Base-by-base conservation (phyloP, 1,140 invertebrate genomes). In the Scaptodrosophila lebanonensis region DNA sequence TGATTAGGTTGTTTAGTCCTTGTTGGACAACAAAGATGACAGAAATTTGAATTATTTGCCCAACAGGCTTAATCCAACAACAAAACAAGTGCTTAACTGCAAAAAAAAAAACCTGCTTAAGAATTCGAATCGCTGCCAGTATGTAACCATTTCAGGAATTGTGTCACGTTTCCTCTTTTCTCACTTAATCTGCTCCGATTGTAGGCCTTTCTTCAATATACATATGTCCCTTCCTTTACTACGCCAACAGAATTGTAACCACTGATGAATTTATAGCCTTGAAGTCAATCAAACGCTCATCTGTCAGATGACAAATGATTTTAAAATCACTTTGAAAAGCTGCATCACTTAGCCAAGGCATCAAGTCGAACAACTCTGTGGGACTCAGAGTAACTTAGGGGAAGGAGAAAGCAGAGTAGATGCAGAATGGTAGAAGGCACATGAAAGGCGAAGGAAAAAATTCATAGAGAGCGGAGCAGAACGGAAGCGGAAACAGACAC, bases 401-500 rank as follows among this genome's bases (percentile, higher is more conserved):
- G 22, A 25, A 4, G n/a, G n/a, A n/a, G n/a, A n/a, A n/a, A n/a
- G n/a, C n/a, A n/a, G n/a, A n/a, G n/a, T n/a, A n/a, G n/a, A n/a
- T n/a, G n/a, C n/a, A n/a, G n/a, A n/a, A n/a, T n/a, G 17, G 27
- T 1, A 13, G 8, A 29, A 4, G 8, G 12, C 30, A 11, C 5
- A 16, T 12, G 45, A 7, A 18, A 11, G 20, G 11, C 35, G 17
- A 47, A 45, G 49, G 33, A 58, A 48, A 60, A 52, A 60, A 40
- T 66, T 50, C 40, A 54, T 54, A 64, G 73, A 62, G 54, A 64
- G 52, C 64, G 68, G 59, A 69, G n/a, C n/a, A n/a, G n/a, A n/a
- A n/a, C n/a, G n/a, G n/a, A 66, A 61, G 52, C 71, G 83, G 82
- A 85, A 85, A 84, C 82, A 85, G 82, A 85, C 83, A 85, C 82